Percentiles rank a stretch among this genome's conserved stretches.
Evolutionary conservation across 2,797 vertebrate species (phyloP).

Genomic region (Calcarius lapponicus): DNA sequence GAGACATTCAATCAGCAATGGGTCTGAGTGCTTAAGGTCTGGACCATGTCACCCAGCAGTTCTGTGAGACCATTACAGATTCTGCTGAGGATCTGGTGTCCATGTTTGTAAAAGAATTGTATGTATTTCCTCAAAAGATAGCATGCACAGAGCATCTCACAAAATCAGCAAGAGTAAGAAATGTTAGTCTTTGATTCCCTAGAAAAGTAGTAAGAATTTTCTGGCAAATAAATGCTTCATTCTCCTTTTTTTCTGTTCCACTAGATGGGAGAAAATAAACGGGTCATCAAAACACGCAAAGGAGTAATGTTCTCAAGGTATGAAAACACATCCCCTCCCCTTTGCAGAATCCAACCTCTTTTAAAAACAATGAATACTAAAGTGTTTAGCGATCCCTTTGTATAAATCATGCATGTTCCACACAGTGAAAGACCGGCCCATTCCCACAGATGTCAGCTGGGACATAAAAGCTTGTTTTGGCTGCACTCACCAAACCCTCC

Average conservation of each 20-base stretch:
- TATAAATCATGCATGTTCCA: not conserved
- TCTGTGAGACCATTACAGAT: not conserved
- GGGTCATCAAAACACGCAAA: not conserved
- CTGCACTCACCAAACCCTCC: not conserved
- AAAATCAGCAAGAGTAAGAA: not conserved
- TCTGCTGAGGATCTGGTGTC: constrained; percentile 4
- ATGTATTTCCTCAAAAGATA: not conserved
- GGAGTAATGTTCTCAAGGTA: constrained; percentile 18
- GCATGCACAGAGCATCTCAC: not conserved
- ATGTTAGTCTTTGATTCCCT: not conserved
- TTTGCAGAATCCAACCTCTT: not conserved
- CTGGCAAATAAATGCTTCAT: not conserved
- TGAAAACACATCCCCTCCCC: constrained; percentile 24
- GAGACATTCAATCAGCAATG: not conserved
- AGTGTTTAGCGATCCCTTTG: not conserved
- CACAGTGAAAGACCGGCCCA: not conserved
- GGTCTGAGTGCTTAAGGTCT: not conserved
- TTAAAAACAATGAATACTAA: not conserved
- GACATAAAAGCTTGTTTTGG: constrained; percentile 56
- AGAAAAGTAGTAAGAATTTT: not conserved
- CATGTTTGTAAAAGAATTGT: not conserved
- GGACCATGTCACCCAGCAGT: constrained; percentile 30
- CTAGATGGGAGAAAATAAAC: not conserved
- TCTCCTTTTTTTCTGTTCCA: not conserved
- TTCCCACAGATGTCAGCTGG: constrained; percentile 39